Percentiles rank a stretch among this genome's conserved stretches.
These are phyloP conservation scores for Chaetops frenatus DNA, from an alignment of 2,113 vertebrate species.

Conservation along the genomic window DNA sequence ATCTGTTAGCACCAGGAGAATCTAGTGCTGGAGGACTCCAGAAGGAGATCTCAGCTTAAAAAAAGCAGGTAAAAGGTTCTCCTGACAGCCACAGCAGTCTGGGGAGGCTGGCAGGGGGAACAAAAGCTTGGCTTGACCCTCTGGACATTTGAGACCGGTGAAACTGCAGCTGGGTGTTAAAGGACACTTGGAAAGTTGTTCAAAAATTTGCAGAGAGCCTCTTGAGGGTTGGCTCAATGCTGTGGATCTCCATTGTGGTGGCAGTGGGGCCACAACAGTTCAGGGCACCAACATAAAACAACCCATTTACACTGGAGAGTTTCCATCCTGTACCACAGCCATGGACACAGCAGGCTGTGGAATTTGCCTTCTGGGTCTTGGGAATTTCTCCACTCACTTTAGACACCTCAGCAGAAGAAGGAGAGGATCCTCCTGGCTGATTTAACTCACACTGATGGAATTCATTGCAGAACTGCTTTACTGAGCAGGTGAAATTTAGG, in stretches of 20 bases:
- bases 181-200: background rate
- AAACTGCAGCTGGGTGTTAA: background rate
- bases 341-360: background rate
- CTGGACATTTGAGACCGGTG: background rate
- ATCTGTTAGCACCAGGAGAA: background rate
- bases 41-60: background rate
- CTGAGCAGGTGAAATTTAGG: background rate
- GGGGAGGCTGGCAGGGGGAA: background rate
- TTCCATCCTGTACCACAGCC: accelerated
- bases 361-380: background rate
- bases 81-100: background rate
- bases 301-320: background rate
- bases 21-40: background rate
- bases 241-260: background rate
- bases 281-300: background rate
- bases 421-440: background rate
- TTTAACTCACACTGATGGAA: background rate
- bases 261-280: background rate
- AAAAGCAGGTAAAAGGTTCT: background rate
- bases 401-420: background rate
- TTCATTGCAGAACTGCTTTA: background rate
- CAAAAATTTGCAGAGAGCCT: background rate
- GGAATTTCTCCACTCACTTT: background rate
- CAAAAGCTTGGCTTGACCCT: background rate
- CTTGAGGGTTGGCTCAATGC: accelerated